Conservation (phyloP, 2,888 invertebrate species). For the Baccha elongata region DNA sequence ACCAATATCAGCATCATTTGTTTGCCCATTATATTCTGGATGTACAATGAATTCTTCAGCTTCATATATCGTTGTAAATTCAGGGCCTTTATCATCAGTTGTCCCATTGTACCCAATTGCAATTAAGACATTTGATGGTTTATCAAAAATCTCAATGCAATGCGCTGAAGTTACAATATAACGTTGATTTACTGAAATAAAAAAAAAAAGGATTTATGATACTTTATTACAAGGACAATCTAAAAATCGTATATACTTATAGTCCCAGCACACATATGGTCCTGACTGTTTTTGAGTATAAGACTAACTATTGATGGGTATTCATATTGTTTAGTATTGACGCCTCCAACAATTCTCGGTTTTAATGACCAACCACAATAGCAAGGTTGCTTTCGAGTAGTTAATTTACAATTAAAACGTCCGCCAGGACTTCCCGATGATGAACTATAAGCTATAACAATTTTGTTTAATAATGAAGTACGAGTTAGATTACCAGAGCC, state of each 20-base stretch:
- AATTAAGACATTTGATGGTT: background rate
- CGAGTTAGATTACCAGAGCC: conserved; percentile 76
- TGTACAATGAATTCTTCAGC: conserved; percentile 79
- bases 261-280: conserved; percentile 3
- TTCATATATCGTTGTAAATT: conserved; percentile 8
- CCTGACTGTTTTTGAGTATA: background rate
- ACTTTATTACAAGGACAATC: background rate
- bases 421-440: conserved; percentile 68
- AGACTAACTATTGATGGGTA: conserved; percentile 84
- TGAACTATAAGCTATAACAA: conserved; percentile 78
- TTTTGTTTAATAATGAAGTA: conserved; percentile 75
- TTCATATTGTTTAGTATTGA: conserved; percentile 84
- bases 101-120: background rate
- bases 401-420: conserved; percentile 76
- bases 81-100: background rate
- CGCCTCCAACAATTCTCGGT: conserved; percentile 84
- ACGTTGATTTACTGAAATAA: conserved; percentile 5
- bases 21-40: conserved; percentile 57
- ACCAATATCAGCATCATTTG: conserved; percentile 82
- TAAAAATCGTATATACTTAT: conserved; percentile 11
- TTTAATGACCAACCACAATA: conserved; percentile 80
- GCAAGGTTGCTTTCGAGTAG: conserved; percentile 75
- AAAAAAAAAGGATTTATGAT: background rate
- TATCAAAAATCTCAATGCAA: background rate
- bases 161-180: conserved; percentile 14